Evolutionary conservation across 2,888 invertebrate species (phyloP).

Genomic region (Plebejus anna): DNA sequence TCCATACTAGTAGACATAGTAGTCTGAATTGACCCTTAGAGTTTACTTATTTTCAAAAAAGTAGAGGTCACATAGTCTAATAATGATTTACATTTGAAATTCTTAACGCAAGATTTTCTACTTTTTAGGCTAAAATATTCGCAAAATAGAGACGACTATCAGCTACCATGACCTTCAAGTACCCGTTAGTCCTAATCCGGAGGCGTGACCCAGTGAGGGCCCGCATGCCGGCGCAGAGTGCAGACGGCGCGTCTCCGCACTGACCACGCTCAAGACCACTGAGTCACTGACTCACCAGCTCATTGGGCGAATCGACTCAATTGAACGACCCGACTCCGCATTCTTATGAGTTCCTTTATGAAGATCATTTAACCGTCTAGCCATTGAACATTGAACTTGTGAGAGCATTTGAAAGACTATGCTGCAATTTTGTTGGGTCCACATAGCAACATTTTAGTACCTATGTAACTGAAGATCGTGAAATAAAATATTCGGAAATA

Average conservation of each 20-base stretch:
- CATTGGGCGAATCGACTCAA: slow-evolving; percentile 21
- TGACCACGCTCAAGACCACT: slow-evolving; percentile 54
- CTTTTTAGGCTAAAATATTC: background rate
- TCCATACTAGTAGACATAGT: no score
- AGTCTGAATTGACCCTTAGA: no score
- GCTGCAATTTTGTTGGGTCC: background rate
- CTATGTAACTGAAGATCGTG: background rate
- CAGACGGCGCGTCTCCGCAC: slow-evolving; percentile 65
- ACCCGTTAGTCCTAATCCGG: slow-evolving; percentile 32
- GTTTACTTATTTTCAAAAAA: no score
- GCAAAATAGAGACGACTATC: background rate
- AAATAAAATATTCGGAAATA: slow-evolving; percentile 15
- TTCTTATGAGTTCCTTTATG: slow-evolving; percentile 11
- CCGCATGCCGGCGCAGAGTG: slow-evolving; percentile 53
- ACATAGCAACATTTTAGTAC: background rate
- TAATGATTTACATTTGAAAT: no score
- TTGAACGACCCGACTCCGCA: slow-evolving; percentile 25
- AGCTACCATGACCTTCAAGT: slow-evolving; percentile 29
- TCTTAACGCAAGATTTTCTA: no score
- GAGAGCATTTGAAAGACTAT: background rate
- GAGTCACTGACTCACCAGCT: slow-evolving; percentile 39
- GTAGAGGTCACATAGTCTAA: no score
- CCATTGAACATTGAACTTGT: slow-evolving; percentile 4
- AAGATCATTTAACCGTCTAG: slow-evolving; percentile 1
- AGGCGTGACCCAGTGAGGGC: slow-evolving; percentile 61